These are phyloP conservation scores for Pocillopora grandis DNA, from an alignment of 92 coral and sea anemone genomes.

Conservation along the genomic window DNA sequence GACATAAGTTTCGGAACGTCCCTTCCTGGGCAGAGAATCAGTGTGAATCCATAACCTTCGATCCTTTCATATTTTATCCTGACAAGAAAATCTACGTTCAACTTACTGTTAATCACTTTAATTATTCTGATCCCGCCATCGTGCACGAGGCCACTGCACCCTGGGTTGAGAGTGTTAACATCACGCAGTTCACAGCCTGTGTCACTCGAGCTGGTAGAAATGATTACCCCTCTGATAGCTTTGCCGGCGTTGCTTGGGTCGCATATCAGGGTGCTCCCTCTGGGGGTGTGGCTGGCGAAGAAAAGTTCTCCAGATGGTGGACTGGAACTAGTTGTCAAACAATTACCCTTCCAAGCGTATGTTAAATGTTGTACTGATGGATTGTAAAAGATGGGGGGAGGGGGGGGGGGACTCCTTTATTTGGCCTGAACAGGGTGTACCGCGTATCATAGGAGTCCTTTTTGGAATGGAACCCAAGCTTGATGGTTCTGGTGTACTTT, in stretches of 20 bases:
- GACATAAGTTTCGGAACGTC: background rate
- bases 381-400: too few species aligned
- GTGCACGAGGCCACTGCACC: conserved; percentile 52
- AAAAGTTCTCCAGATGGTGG: conserved; percentile 39
- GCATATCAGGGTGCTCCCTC: conserved; percentile 48
- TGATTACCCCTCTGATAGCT: too few species aligned
- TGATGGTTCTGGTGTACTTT: too few species aligned
- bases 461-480: too few species aligned
- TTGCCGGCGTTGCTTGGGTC: too few species aligned
- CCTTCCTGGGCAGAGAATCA: conserved; percentile 14
- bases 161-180: conserved; percentile 37
- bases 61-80: conserved; percentile 53
- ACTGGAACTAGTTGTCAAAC: conserved; percentile 39
- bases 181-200: conserved; percentile 1
- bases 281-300: conserved; percentile 27
- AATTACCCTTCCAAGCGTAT: conserved; percentile 27
- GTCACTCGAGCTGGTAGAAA: too few species aligned
- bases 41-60: conserved; percentile 32
- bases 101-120: conserved; percentile 47
- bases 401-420: too few species aligned
- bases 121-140: conserved; percentile 1
- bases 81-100: conserved; percentile 55
- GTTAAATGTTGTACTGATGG: background rate
- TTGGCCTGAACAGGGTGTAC: too few species aligned
- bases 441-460: too few species aligned